These are phyloP conservation scores for Enteromius mattozi DNA, from an alignment of 2,797 vertebrate genomes.

Conservation along the genomic window DNA sequence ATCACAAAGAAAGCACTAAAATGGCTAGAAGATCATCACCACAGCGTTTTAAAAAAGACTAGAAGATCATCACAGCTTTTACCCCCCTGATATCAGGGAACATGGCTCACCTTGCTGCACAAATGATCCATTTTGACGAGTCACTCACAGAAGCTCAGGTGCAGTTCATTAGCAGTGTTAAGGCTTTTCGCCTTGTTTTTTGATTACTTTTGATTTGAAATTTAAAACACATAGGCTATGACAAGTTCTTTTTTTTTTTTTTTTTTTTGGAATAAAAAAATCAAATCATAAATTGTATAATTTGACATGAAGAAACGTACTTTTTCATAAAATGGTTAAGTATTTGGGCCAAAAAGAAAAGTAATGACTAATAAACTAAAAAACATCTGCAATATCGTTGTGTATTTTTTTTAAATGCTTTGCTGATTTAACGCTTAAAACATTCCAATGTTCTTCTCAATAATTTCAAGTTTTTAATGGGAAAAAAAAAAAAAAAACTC, in stretches of 20 bases:
- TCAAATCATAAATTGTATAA: background rate
- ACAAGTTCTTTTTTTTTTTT: background rate
- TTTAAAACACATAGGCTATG: background rate
- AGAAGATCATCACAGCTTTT: background rate
- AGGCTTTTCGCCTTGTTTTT: background rate
- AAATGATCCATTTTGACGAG: slow-evolving; percentile 50
- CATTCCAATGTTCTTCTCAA: too few relatives aligned
- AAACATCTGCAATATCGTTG: too few relatives aligned
- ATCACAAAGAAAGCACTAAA: background rate
- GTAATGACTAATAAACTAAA: background rate
- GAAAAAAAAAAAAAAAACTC: too few relatives aligned
- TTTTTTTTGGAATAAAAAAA: background rate
- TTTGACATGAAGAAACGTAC: background rate
- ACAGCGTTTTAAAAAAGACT: background rate
- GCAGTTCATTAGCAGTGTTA: slow-evolving; percentile 35
- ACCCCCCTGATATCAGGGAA: background rate
- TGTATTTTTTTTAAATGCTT: too few relatives aligned
- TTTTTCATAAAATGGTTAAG: background rate
- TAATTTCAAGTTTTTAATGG: too few relatives aligned
- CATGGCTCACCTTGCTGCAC: slow-evolving; percentile 48
- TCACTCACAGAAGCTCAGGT: slow-evolving; percentile 38
- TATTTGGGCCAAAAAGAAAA: background rate
- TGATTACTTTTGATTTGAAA: background rate
- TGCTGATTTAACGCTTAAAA: too few relatives aligned
- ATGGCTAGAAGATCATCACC: background rate